These are phyloP conservation scores for Tylochromis polylepis DNA, from an alignment of 2,113 vertebrate genomes.

Conservation along the genomic window DNA sequence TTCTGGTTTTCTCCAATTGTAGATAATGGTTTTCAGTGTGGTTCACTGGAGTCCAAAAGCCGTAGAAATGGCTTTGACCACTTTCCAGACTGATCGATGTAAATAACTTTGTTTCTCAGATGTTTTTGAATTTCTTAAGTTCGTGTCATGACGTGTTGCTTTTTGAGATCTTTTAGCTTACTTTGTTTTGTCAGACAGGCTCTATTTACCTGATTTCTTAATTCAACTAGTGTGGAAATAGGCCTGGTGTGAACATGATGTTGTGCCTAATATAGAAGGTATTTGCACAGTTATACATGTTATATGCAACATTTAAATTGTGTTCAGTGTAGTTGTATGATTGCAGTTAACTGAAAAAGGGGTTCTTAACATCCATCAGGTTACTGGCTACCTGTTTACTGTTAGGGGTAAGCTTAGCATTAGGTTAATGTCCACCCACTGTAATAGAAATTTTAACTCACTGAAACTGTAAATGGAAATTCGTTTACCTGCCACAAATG, in stretches of 20 bases:
- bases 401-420: background rate
- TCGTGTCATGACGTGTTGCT: fast-evolving
- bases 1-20: background rate
- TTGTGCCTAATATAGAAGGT: background rate
- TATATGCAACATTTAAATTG: background rate
- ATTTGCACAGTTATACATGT: background rate
- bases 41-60: background rate
- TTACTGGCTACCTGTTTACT: background rate
- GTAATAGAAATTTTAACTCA: background rate
- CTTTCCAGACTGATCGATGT: background rate
- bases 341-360: background rate
- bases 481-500: fast-evolving
- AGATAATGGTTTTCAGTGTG: background rate
- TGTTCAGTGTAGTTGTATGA: background rate
- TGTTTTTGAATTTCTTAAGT: background rate
- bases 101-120: fast-evolving
- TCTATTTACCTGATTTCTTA: background rate
- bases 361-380: background rate
- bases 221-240: background rate
- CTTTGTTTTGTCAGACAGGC: background rate
- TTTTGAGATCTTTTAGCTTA: background rate
- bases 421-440: background rate
- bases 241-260: background rate
- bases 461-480: background rate
- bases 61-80: background rate